Conservation (phyloP, 2,888 invertebrate genomes). For the Saturnia pavonia region DNA sequence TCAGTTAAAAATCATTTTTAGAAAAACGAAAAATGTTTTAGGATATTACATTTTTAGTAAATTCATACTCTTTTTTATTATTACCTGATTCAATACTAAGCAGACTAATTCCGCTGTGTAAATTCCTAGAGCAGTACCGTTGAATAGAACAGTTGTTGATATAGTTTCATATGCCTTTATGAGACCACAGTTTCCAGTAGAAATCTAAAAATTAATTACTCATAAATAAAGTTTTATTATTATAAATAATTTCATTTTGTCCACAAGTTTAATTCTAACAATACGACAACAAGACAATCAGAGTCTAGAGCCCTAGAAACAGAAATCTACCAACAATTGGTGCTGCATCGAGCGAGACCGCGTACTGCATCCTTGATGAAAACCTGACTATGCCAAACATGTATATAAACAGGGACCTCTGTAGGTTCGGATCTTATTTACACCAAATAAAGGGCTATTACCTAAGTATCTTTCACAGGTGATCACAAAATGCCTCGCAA, state of each 20-base stretch:
- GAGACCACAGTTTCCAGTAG: slow-evolving; percentile 71
- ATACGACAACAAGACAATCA: not conserved
- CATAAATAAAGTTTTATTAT: not conserved
- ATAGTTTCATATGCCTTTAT: slow-evolving; percentile 69
- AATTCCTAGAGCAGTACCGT: slow-evolving; percentile 62
- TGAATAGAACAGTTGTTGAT: slow-evolving; percentile 58
- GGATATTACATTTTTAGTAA: not conserved
- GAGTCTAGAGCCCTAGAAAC: not conserved
- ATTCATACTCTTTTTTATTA: not conserved
- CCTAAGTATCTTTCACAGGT: no score
- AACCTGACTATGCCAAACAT: not conserved
- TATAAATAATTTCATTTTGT: not conserved
- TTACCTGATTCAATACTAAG: slow-evolving; percentile 72
- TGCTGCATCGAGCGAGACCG: not conserved
- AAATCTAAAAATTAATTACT: slow-evolving; percentile 48
- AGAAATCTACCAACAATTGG: not conserved
- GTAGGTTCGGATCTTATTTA: no score
- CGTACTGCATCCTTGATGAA: not conserved
- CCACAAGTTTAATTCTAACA: not conserved
- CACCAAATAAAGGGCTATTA: no score
- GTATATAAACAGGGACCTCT: no score
- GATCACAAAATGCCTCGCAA: no score
- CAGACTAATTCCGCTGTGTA: slow-evolving; percentile 71
- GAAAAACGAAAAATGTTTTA: not conserved
- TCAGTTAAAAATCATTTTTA: no score